Conservation (phyloP, 2,113 vertebrate genomes). For the Onychostruthus taczanowskii region DNA sequence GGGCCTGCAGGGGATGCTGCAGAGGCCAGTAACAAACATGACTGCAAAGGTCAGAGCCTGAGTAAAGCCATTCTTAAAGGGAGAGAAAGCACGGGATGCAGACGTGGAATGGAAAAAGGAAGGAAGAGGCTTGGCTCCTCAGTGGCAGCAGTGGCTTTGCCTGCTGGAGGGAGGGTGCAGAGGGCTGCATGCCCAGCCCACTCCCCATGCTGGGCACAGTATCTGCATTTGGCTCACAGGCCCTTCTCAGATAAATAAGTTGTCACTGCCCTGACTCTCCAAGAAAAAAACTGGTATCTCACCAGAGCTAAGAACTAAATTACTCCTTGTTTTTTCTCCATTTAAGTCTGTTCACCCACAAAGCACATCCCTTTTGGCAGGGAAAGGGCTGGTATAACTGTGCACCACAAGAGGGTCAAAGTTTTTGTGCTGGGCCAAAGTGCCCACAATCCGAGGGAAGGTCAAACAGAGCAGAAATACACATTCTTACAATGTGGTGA, state of each 20-base stretch:
- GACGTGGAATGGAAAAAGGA: no score
- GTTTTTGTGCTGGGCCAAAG: no score
- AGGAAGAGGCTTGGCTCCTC: background rate
- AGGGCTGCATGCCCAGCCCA: background rate
- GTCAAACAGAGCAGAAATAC: background rate
- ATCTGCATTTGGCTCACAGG: background rate
- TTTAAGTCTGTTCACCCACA: background rate
- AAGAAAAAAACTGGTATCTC: background rate
- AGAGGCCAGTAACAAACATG: background rate
- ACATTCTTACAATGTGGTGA: background rate
- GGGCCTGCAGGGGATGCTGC: background rate
- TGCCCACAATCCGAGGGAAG: fast-evolving
- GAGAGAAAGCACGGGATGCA: background rate
- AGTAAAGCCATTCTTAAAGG: background rate
- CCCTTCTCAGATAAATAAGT: background rate
- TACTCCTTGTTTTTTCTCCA: background rate
- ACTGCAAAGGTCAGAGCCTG: fast-evolving
- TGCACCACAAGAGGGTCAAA: no score
- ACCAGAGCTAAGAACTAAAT: background rate
- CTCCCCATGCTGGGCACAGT: fast-evolving
- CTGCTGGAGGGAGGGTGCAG: background rate
- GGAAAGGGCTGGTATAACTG: background rate
- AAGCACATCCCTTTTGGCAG: background rate
- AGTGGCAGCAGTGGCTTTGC: background rate
- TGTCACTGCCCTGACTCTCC: background rate